phyloP scores from a whole-genome alignment of 2,888 invertebrate genomes.

The Cheiracanthium punctorium region DNA sequence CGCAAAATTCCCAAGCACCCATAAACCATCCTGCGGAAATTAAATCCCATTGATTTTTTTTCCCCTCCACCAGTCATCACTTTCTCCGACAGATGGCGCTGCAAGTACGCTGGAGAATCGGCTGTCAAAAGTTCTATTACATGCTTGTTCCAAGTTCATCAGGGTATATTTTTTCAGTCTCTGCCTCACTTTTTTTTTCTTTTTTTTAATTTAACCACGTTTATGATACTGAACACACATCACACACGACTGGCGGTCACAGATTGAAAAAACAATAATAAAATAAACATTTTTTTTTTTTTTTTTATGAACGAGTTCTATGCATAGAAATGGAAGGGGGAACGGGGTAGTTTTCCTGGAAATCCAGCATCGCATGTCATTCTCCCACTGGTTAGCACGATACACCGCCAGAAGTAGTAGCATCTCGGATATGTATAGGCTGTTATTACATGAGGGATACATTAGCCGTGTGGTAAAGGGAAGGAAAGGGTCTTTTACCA shows the following conservation, averaged over 20 bases:
- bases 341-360: slow-evolving; percentile 44
- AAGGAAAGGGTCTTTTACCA: background rate
- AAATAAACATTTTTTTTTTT: slow-evolving; percentile 16
- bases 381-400: slow-evolving; percentile 32
- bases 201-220: slow-evolving; percentile 1
- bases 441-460: slow-evolving; percentile 53
- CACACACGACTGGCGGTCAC: background rate
- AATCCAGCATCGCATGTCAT: slow-evolving; percentile 44
- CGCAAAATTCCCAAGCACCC: background rate
- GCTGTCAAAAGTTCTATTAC: background rate
- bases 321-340: slow-evolving; percentile 6
- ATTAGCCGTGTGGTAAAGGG: slow-evolving; percentile 14
- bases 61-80: no score
- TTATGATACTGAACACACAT: slow-evolving; percentile 4
- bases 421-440: slow-evolving; percentile 19
- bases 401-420: slow-evolving; percentile 3
- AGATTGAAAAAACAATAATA: background rate
- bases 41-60: slow-evolving; percentile 42
- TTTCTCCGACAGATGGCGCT: slow-evolving; percentile 52
- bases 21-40: background rate
- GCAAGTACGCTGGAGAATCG: slow-evolving; percentile 15
- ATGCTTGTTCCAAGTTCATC: background rate
- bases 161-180: background rate
- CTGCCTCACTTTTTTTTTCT: background rate
- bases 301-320: background rate